These are phyloP conservation scores for Crepidodera aurea DNA, from an alignment of 2,888 invertebrate species.

Conservation along the genomic window DNA sequence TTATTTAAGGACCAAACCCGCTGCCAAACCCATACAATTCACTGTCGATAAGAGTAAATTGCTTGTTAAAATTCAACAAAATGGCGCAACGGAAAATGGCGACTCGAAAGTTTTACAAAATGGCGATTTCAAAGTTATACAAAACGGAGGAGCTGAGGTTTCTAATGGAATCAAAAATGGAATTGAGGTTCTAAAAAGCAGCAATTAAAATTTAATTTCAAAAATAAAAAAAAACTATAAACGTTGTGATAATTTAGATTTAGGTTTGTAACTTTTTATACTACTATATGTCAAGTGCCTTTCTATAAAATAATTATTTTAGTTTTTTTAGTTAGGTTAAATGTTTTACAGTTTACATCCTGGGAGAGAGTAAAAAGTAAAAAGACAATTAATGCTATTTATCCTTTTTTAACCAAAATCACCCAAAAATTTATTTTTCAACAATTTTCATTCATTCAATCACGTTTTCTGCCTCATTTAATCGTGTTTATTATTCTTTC, in stretches of 20 bases:
- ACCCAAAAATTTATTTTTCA: no score
- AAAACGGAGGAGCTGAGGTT: background rate
- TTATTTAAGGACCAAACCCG: slow-evolving; percentile 94
- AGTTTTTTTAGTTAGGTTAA: no score
- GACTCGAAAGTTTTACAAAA: background rate
- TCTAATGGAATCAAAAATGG: background rate
- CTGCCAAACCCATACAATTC: slow-evolving; percentile 96
- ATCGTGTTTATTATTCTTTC: no score
- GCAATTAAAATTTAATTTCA: background rate
- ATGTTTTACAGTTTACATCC: no score
- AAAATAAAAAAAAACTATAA: background rate
- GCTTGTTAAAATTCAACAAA: slow-evolving; percentile 21
- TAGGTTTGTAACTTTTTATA: background rate
- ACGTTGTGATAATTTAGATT: background rate
- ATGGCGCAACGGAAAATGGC: background rate
- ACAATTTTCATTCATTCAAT: no score
- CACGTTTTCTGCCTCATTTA: no score
- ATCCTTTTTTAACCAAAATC: no score
- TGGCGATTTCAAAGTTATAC: background rate
- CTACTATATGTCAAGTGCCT: background rate
- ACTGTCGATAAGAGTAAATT: slow-evolving; percentile 88
- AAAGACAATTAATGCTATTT: no score
- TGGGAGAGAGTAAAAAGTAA: no score
- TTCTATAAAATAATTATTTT: no score
- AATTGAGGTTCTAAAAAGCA: background rate